Percentiles rank a stretch among this genome's conserved stretches.
These are phyloP conservation scores for Pantherophis guttatus DNA, from an alignment of 2,113 vertebrate species.

Conservation along the genomic window DNA sequence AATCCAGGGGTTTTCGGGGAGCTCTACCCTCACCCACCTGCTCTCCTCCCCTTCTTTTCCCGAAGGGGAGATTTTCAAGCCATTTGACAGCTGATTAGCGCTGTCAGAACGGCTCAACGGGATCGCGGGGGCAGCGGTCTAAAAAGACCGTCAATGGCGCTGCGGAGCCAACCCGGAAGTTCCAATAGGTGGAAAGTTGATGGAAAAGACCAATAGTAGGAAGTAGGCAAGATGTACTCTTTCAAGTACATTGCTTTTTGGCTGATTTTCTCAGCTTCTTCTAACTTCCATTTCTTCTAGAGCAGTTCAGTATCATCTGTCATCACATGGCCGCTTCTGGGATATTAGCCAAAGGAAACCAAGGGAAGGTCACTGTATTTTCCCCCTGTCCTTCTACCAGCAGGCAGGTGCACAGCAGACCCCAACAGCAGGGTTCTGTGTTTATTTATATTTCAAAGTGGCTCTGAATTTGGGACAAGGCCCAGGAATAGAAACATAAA, in stretches of 20 bases:
- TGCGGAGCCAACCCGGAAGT: too few species aligned
- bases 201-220: neutral
- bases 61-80: too few species aligned
- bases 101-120: too few species aligned
- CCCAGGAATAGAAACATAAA: neutral
- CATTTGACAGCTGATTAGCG: too few species aligned
- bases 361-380: neutral
- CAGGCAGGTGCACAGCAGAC: neutral
- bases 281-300: neutral
- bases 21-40: too few species aligned
- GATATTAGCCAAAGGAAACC: neutral
- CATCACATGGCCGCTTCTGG: neutral
- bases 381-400: neutral
- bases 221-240: neutral
- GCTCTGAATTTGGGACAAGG: neutral
- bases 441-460: neutral
- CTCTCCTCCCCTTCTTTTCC: too few species aligned
- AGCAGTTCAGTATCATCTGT: neutral
- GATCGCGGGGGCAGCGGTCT: too few species aligned
- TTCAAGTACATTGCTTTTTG: neutral
- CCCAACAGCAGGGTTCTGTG: neutral
- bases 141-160: too few species aligned
- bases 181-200: neutral
- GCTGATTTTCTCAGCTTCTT: neutral
- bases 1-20: too few species aligned